phyloP scores from a whole-genome alignment of 2,888 invertebrate species.

The Campoplex nolae region DNA sequence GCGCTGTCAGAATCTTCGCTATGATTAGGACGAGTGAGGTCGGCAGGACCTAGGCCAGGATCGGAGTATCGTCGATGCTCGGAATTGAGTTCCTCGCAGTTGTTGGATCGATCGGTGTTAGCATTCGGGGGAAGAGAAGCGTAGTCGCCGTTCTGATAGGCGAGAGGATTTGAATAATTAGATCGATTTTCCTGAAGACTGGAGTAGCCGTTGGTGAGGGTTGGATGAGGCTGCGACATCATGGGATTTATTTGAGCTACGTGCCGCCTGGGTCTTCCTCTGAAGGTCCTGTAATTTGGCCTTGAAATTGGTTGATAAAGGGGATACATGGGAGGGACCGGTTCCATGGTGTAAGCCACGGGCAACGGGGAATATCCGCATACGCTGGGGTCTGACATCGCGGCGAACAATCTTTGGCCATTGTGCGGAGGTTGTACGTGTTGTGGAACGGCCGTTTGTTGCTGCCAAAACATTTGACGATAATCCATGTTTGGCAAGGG shows the following conservation, averaged over 20 bases:
- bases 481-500: constrained; percentile 74
- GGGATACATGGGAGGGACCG: constrained; percentile 87
- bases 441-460: constrained; percentile 66
- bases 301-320: constrained; percentile 85
- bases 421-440: constrained; percentile 74
- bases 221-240: neutral
- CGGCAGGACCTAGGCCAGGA: constrained; percentile 87
- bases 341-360: constrained; percentile 86
- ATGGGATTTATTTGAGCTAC: constrained; percentile 70
- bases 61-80: constrained; percentile 89
- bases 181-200: constrained; percentile 78
- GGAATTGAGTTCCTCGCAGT: constrained; percentile 85
- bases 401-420: constrained; percentile 85
- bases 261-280: constrained; percentile 74
- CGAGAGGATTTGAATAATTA: constrained; percentile 71
- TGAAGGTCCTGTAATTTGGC: constrained; percentile 75
- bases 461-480: constrained; percentile 78
- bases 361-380: constrained; percentile 84
- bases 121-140: constrained; percentile 91
- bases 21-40: constrained; percentile 84
- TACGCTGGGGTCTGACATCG: constrained; percentile 84
- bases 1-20: constrained; percentile 86
- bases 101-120: constrained; percentile 86
- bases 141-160: constrained; percentile 84
- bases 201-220: constrained; percentile 76